Evolutionary conservation across 2,888 invertebrate genomes (phyloP).

Genomic region (Torymus tubicola): DNA sequence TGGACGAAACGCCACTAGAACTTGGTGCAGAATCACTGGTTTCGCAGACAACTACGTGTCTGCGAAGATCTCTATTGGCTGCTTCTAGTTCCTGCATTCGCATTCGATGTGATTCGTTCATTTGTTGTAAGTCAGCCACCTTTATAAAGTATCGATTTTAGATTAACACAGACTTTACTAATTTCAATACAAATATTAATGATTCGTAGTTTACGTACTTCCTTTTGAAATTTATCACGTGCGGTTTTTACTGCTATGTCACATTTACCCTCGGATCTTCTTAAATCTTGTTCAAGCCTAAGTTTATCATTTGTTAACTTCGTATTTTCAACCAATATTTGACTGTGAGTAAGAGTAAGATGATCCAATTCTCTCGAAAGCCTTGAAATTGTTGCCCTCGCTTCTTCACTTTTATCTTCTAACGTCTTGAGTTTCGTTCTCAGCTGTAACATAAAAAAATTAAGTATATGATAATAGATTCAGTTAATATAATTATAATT

Average conservation of each 20-base stretch:
- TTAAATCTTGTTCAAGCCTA: constrained; percentile 81
- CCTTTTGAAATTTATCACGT: constrained; percentile 73
- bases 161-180: too few species aligned
- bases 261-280: constrained; percentile 75
- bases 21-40: constrained; percentile 75
- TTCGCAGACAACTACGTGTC: constrained; percentile 72
- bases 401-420: constrained; percentile 71
- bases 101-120: constrained; percentile 76
- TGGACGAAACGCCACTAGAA: constrained; percentile 74
- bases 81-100: constrained; percentile 75
- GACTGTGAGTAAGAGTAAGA: constrained; percentile 85
- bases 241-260: constrained; percentile 68
- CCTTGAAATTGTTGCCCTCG: constrained; percentile 78
- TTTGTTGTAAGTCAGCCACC: constrained; percentile 77
- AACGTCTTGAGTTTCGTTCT: constrained; percentile 67
- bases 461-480: constrained; percentile 12
- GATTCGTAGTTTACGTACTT: constrained; percentile 62
- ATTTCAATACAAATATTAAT: background rate
- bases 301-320: constrained; percentile 85
- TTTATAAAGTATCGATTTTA: constrained; percentile 50
- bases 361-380: constrained; percentile 84
- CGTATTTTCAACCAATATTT: constrained; percentile 85
- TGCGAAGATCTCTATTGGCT: constrained; percentile 73
- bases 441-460: constrained; percentile 28
- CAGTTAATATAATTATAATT: constrained; percentile 3